Conservation (phyloP, 1,140 invertebrate genomes). For the Bombus difficillimus region DNA sequence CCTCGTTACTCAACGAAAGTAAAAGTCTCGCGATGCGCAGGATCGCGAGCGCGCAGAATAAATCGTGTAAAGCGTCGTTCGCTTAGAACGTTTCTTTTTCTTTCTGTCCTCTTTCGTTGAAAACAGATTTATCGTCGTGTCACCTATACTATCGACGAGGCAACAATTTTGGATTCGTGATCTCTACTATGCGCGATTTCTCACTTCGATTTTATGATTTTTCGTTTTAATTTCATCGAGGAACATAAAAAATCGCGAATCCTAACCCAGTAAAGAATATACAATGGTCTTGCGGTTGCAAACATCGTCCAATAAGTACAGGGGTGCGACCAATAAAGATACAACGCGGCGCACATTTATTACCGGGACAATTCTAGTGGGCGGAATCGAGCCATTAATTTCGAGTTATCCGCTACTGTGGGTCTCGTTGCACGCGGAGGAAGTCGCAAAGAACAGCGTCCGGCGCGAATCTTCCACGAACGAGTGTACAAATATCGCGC, state of each 20-base stretch:
- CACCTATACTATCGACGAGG: no score
- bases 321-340: not conserved
- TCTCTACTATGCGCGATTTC: no score
- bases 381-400: not conserved
- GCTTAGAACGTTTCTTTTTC: not conserved
- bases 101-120: not conserved
- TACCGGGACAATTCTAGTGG: not conserved
- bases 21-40: not conserved
- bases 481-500: not conserved
- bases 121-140: no score
- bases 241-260: not conserved
- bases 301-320: not conserved
- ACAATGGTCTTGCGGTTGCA: not conserved
- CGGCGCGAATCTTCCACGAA: not conserved
- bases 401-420: not conserved
- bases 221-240: not conserved
- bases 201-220: no score
- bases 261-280: not conserved
- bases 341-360: not conserved
- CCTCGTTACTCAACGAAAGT: slow-evolving; percentile 8
- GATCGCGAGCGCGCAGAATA: not conserved
- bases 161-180: no score
- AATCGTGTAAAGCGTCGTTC: not conserved
- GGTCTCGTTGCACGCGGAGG: not conserved
- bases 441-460: not conserved